These are phyloP conservation scores for Platycheirus albimanus DNA, from an alignment of 2,888 invertebrate species.

Conservation along the genomic window DNA sequence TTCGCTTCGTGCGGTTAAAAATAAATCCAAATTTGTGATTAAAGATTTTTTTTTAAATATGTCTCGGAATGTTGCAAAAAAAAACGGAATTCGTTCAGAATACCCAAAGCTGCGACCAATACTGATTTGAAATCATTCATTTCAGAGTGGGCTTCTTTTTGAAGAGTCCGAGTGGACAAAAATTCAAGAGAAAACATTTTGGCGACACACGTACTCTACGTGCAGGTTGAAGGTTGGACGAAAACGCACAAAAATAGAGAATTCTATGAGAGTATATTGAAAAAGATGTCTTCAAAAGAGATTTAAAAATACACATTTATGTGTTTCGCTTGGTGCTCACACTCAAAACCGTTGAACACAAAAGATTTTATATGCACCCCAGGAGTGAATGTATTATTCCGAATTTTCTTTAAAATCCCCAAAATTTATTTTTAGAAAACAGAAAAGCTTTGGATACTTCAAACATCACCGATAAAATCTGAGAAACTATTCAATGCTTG, in stretches of 20 bases:
- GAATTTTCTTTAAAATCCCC: conserved; percentile 41
- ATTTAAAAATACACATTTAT: conserved; percentile 15
- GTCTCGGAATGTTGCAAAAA: conserved; percentile 25
- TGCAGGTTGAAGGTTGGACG: not conserved
- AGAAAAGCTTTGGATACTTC: conserved; percentile 43
- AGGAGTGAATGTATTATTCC: conserved; percentile 38
- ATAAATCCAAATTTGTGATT: conserved; percentile 41
- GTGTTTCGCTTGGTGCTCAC: too few relatives aligned
- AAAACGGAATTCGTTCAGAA: conserved; percentile 26
- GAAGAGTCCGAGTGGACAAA: conserved; percentile 21
- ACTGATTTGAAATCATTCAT: conserved; percentile 51
- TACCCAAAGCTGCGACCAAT: conserved; percentile 47
- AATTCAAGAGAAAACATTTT: conserved; percentile 41
- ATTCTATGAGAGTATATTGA: not conserved
- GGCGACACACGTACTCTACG: conserved; percentile 49
- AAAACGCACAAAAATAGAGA: conserved; percentile 23
- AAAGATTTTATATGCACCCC: conserved; percentile 40
- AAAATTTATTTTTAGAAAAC: conserved; percentile 60
- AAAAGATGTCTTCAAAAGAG: conserved; percentile 24
- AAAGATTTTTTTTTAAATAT: conserved; percentile 23
- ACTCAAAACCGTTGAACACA: conserved; percentile 37
- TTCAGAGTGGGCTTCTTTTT: conserved; percentile 28
- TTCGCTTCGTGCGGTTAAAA: conserved; percentile 43
- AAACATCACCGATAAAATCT: conserved; percentile 2
- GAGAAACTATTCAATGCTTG: conserved; percentile 11